These are phyloP conservation scores for Phortica magna DNA, from an alignment of 2,888 invertebrate genomes.

Conservation along the genomic window DNA sequence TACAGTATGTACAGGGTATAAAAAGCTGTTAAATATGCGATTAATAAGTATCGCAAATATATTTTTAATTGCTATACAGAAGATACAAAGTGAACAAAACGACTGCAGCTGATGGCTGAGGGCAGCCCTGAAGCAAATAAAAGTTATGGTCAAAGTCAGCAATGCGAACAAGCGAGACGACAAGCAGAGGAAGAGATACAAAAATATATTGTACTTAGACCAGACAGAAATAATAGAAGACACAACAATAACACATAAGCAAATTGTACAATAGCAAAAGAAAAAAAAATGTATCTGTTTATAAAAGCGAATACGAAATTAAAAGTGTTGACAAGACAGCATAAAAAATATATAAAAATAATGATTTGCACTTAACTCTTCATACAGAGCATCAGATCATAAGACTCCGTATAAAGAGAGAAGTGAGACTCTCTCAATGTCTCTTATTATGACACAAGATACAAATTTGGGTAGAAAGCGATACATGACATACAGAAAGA, in stretches of 20 bases:
- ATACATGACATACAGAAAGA: too few relatives aligned
- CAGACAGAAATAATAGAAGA: neutral
- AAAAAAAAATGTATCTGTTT: conserved; percentile 18
- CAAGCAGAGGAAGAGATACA: neutral
- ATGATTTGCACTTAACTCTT: too few relatives aligned
- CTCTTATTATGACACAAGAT: too few relatives aligned
- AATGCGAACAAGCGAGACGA: conserved; percentile 1
- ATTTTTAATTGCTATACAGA: conserved; percentile 62
- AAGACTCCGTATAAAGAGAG: too few relatives aligned
- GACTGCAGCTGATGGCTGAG: neutral
- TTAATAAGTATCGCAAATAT: conserved; percentile 51
- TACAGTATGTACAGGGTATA: conserved; percentile 26
- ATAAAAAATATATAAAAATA: neutral
- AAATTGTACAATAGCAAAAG: conserved; percentile 32
- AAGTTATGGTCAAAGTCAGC: neutral
- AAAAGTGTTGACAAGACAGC: conserved; percentile 49
- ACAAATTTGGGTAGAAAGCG: too few relatives aligned
- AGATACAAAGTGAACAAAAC: conserved; percentile 51
- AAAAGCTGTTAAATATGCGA: conserved; percentile 46
- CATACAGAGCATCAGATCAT: too few relatives aligned
- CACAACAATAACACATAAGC: neutral
- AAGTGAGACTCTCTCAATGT: neutral
- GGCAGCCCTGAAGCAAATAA: conserved; percentile 10
- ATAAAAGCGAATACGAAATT: conserved; percentile 29
- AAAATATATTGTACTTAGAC: neutral